phyloP scores from a whole-genome alignment of 2,113 vertebrate species.

The Albula goreensis region DNA sequence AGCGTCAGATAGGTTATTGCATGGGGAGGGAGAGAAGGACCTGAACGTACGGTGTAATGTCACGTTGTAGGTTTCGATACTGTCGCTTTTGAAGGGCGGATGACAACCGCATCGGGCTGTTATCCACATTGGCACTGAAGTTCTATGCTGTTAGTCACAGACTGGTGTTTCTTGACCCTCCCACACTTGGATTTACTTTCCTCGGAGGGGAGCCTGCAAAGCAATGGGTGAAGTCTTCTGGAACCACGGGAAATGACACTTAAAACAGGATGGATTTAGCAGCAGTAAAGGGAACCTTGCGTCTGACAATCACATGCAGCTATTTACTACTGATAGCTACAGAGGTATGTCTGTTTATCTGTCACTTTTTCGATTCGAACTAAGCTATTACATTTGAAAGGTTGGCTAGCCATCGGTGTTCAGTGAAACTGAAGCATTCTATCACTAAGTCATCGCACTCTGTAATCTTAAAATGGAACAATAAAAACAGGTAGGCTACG shows the following conservation, averaged over 20 bases:
- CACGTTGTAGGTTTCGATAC: not conserved
- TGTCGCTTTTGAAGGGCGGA: not conserved
- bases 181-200: not conserved
- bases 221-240: conserved; percentile 30
- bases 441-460: not conserved
- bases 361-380: not conserved
- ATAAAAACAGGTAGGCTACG: too few species aligned
- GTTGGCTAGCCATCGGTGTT: not conserved
- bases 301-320: conserved; percentile 18
- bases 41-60: not conserved
- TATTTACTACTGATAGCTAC: conserved; percentile 28
- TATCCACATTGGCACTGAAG: not conserved
- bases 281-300: conserved; percentile 11
- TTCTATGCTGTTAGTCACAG: not conserved
- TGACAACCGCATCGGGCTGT: not conserved
- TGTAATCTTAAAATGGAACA: not conserved
- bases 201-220: not conserved
- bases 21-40: conserved; percentile 20
- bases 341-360: conserved; percentile 37
- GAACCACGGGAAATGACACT: conserved; percentile 35
- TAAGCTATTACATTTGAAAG: not conserved
- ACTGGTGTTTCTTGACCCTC: not conserved
- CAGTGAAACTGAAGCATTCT: not conserved
- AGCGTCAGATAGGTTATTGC: conserved; percentile 30
- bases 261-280: conserved; percentile 35